Evolutionary conservation across 2,888 invertebrate genomes (phyloP), one percentile per base, ranked within the genome.

Genomic region (Rhimphoctona megacephalus): DNA sequence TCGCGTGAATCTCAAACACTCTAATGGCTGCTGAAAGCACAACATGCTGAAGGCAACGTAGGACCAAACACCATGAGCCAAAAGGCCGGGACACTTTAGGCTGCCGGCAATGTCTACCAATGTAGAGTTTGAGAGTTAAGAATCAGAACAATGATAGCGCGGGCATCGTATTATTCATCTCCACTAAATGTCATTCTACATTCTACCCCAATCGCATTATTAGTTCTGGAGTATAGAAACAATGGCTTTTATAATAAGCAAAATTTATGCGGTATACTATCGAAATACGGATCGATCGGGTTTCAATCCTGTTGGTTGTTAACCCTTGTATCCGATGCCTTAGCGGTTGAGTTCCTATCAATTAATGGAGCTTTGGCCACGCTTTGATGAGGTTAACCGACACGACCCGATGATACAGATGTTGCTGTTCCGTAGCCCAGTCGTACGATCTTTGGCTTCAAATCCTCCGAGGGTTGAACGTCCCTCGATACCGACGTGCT

Each of bases 361-460:
- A 85, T 85, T 83, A 85, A 85, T 80, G 73, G 19, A 64, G 64
- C 64, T 81, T 49, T 11, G 64, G 52, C 64, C 61, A n/a, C 64
- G 70, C 76, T 85, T 64, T 81, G 70, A 52, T 52, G 80, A 81
- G 76, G 52, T 81, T 76, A 76, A 74, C 57, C 57, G 25, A 61
- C 57, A 74, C 25, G 30, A 39, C 39, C 52, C 61, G 17, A 61
- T 49, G 52, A 69, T 49, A 57, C 74, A 57, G 74, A 52, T 69
- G 39, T 49, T 30, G 57, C 30, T 39, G 54, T 66, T 49, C 7
- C 36, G 33, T 25, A 14, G 66, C 39, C 46, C 52, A n/a, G 61
- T 52, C 57, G 72, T 66, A 76, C 69, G 67, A 61, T 73, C 70
- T 64, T 54, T 46, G 73, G 66, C 8, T 36, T 39, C 22, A 72